These are phyloP conservation scores for Uropsilus gracilis DNA, from an alignment of 2,113 vertebrate species.

Conservation along the genomic window DNA sequence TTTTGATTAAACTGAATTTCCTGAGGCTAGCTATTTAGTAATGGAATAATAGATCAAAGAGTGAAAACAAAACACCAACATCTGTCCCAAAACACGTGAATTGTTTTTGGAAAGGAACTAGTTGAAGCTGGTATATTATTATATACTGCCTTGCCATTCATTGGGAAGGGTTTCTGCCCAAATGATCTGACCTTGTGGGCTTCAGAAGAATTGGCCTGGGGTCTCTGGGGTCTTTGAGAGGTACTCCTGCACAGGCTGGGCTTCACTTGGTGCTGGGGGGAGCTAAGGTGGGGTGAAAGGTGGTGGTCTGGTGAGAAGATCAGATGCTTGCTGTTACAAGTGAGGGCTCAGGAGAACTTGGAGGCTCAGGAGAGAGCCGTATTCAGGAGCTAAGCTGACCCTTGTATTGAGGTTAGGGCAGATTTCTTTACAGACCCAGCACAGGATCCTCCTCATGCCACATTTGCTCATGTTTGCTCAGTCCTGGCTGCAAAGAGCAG, in stretches of 20 bases:
- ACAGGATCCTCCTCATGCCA: background rate
- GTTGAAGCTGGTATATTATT: background rate
- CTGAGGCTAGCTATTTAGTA: slow-evolving; percentile 5
- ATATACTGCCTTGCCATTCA: background rate
- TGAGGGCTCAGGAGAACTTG: too few relatives aligned
- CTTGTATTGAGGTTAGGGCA: background rate
- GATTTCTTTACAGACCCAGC: background rate
- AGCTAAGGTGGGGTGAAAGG: background rate
- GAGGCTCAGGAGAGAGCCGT: background rate
- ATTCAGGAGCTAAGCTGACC: background rate
- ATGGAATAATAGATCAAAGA: background rate
- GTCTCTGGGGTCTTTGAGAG: background rate
- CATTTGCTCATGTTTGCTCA: background rate
- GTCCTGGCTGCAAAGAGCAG: background rate
- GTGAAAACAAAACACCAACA: background rate
- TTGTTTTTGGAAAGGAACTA: background rate
- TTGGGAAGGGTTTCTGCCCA: background rate
- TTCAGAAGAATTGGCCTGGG: background rate
- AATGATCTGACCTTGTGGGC: background rate
- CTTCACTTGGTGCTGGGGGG: background rate
- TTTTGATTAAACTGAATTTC: slow-evolving; percentile 39
- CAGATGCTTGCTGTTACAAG: background rate
- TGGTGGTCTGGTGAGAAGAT: background rate
- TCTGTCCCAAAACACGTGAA: background rate
- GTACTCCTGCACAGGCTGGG: too few relatives aligned